A percentile compares a stretch with the other conserved stretches of the same genome.
These are phyloP conservation scores for Xenopus petersii DNA, from an alignment of 2,797 vertebrate species.

Conservation along the genomic window DNA sequence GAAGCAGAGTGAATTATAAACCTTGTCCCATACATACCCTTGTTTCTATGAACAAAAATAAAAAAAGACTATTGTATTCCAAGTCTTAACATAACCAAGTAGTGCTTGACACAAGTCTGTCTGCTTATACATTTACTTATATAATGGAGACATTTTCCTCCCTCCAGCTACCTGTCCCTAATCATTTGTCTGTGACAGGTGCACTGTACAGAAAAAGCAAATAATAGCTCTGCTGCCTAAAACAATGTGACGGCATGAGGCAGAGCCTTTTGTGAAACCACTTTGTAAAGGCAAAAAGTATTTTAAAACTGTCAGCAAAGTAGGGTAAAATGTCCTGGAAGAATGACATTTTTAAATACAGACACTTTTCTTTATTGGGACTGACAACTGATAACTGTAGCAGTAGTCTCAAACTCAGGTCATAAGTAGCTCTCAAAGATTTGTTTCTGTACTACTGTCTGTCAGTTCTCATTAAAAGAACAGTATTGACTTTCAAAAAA, in stretches of 20 bases:
- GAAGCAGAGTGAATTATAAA: background rate
- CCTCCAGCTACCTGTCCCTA: slow-evolving; percentile 4
- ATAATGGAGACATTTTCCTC: background rate
- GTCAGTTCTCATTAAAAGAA: slow-evolving; percentile 9
- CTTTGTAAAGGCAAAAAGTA: background rate
- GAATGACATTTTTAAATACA: slow-evolving; percentile 16
- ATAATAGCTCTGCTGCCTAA: background rate
- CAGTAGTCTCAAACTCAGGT: slow-evolving; percentile 11
- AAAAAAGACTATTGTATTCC: background rate
- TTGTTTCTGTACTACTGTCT: slow-evolving; percentile 12
- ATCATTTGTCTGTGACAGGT: background rate
- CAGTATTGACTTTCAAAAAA: too few relatives aligned
- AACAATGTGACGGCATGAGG: slow-evolving; percentile 9
- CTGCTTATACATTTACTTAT: background rate
- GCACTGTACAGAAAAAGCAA: slow-evolving; percentile 1
- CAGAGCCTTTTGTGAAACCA: slow-evolving; percentile 20
- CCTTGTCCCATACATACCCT: too few relatives aligned
- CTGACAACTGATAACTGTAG: slow-evolving; percentile 18
- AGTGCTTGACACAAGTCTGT: background rate
- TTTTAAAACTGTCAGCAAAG: slow-evolving; percentile 12
- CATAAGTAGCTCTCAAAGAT: slow-evolving; percentile 4
- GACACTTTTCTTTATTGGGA: slow-evolving; percentile 12
- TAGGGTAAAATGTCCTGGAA: background rate
- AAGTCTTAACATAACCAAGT: background rate
- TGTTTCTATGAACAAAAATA: too few relatives aligned